phyloP scores from a whole-genome alignment of 2,888 invertebrate genomes.

The Dinocampus coccinellae region DNA sequence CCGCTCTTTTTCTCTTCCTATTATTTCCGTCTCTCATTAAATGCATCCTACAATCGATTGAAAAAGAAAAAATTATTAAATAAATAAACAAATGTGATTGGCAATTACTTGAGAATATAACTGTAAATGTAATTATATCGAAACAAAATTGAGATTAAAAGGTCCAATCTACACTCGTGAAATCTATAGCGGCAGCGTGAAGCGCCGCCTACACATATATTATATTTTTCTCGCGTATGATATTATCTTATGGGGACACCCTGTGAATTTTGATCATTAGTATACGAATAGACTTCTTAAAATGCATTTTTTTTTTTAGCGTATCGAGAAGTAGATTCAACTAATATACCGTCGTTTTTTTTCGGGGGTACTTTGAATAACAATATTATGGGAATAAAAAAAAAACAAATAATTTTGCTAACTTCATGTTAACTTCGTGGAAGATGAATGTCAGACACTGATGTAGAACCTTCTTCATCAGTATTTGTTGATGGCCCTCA shows the following conservation, averaged over 20 bases:
- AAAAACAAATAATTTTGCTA: slow-evolving; percentile 60
- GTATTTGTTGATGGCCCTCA: slow-evolving; percentile 36
- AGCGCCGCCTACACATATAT: slow-evolving; percentile 56
- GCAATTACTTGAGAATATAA: not conserved
- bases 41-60: slow-evolving; percentile 16
- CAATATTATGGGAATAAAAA: slow-evolving; percentile 44
- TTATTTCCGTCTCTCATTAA: slow-evolving; percentile 17
- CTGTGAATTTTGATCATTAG: slow-evolving; percentile 50
- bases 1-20: slow-evolving; percentile 4
- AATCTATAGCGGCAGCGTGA: slow-evolving; percentile 57
- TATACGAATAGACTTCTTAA: slow-evolving; percentile 39
- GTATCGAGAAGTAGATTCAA: slow-evolving; percentile 4
- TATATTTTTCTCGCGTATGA: slow-evolving; percentile 41
- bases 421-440: slow-evolving; percentile 62
- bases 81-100: slow-evolving; percentile 1
- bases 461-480: slow-evolving; percentile 44
- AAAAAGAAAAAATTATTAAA: slow-evolving; percentile 4
- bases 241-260: slow-evolving; percentile 57
- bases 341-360: slow-evolving; percentile 11
- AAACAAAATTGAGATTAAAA: not conserved
- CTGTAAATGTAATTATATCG: not conserved
- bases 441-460: slow-evolving; percentile 51
- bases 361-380: slow-evolving; percentile 25
- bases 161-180: not conserved
- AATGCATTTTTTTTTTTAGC: not conserved